phyloP scores from a whole-genome alignment of 2,113 vertebrate genomes.

The Hystrix cristata region DNA sequence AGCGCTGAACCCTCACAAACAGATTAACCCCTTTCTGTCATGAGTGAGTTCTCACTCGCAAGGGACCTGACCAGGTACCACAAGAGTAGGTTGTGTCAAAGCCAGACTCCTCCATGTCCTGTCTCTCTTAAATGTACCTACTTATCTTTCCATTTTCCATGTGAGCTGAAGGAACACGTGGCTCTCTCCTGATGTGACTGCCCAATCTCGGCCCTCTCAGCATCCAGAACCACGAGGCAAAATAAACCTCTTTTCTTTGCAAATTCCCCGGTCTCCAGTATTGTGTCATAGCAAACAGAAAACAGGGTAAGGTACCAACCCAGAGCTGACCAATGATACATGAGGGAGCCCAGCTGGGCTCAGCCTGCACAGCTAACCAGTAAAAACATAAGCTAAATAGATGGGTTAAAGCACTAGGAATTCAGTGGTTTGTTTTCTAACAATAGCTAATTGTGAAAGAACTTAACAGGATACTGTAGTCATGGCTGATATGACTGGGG shows the following conservation, averaged over 20 bases:
- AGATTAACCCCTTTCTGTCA: not conserved
- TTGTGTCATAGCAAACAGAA: not conserved
- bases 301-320: not conserved
- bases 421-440: not conserved
- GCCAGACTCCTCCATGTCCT: not conserved
- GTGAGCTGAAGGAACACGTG: not conserved
- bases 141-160: not conserved
- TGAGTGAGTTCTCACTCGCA: not conserved
- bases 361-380: not conserved
- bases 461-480: not conserved
- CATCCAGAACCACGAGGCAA: not conserved
- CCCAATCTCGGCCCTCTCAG: not conserved
- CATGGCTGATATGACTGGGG: not conserved
- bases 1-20: not conserved
- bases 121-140: not conserved
- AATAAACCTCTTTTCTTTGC: not conserved
- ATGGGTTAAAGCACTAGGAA: not conserved
- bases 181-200: not conserved
- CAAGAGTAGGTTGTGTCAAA: not conserved
- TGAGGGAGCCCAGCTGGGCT: not conserved
- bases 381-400: not conserved
- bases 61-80: not conserved
- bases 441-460: not conserved
- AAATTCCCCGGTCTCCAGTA: not conserved
- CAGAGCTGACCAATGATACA: not conserved